phyloP scores from a whole-genome alignment of 2,113 vertebrate species.

The Kryptolebias marmoratus region DNA sequence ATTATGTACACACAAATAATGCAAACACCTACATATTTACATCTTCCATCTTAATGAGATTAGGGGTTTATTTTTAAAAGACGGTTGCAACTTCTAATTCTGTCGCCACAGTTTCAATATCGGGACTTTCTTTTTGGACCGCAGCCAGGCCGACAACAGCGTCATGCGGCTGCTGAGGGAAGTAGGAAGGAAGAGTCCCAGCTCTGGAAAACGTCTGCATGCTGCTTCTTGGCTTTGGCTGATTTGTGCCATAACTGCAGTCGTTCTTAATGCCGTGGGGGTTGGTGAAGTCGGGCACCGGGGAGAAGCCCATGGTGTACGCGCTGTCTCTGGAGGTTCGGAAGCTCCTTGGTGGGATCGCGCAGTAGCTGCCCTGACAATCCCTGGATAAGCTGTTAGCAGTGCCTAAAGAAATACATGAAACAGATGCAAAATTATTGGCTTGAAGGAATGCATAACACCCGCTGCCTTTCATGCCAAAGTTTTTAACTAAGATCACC shows the following conservation, averaged over 20 bases:
- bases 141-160: background rate
- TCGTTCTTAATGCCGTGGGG: conserved; percentile 68
- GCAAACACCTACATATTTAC: conserved; percentile 36
- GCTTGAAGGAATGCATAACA: no score
- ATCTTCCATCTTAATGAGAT: background rate
- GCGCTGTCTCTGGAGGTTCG: conserved; percentile 52
- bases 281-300: conserved; percentile 56
- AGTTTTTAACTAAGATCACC: no score
- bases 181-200: conserved; percentile 70
- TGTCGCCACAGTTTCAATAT: conserved; percentile 58
- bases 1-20: conserved; percentile 24
- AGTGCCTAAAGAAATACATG: conserved; percentile 60
- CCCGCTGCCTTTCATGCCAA: no score
- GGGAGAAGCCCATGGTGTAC: conserved; percentile 76
- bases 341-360: conserved; percentile 61
- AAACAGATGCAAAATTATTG: conserved; percentile 9
- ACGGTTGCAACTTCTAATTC: conserved; percentile 76
- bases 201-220: conserved; percentile 68
- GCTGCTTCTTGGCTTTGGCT: conserved; percentile 47
- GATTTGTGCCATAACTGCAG: conserved; percentile 57
- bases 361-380: conserved; percentile 57
- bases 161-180: conserved; percentile 49
- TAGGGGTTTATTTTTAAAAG: conserved; percentile 58
- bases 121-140: conserved; percentile 36
- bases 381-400: conserved; percentile 61